Evolutionary conservation across 2,797 vertebrate genomes (phyloP), one percentile per base, ranked within the genome.

Genomic region (Gymnothorax javanicus): DNA sequence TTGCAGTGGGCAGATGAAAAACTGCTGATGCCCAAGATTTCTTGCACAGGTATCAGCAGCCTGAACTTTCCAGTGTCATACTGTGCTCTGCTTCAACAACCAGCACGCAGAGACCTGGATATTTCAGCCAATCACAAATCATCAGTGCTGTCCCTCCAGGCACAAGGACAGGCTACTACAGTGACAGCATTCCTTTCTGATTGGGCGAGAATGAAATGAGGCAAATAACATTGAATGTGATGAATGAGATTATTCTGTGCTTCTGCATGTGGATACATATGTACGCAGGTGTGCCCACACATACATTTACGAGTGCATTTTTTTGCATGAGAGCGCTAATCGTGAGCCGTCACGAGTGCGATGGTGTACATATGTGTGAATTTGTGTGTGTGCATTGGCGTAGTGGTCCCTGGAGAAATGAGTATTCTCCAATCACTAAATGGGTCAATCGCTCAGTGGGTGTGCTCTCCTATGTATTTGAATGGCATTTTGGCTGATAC

Each of bases 71-170:
- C 77, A 5, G 7, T 33, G 52, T 64, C 59, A 67, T 84, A n/a
- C 43, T 43, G 15, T 17, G 33, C 73, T 27, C 25, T 33, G 27
- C n/a, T n/a, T 69, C 20, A 69, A 4, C 69, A 69, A 3, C 17
- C 62, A 25, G 25, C 13, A 25, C 52, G 7, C 20, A 23, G 7
- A 85, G 25, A 85, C 13, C 33, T 54, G 52, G 50, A 27, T 75
- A 85, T 58, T n/a, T 56, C 57, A 52, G 57, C 62, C 85, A 75
- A 23, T 86, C 69, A 86, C 85, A 86, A 79, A 77, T 86, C 71
- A 86, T 23, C n/a, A 58, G 25, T 59, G 54, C 71, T 15, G 15
- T 85, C 52, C 11, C 64, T 73, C 54, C 67, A n/a, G 13, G 64
- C 52, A 3, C 64, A 7, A 3, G 62, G 84, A 85, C 84, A 85